Evolutionary conservation across 2,888 invertebrate species (phyloP).

Genomic region (Tenthredo scrophulariae): DNA sequence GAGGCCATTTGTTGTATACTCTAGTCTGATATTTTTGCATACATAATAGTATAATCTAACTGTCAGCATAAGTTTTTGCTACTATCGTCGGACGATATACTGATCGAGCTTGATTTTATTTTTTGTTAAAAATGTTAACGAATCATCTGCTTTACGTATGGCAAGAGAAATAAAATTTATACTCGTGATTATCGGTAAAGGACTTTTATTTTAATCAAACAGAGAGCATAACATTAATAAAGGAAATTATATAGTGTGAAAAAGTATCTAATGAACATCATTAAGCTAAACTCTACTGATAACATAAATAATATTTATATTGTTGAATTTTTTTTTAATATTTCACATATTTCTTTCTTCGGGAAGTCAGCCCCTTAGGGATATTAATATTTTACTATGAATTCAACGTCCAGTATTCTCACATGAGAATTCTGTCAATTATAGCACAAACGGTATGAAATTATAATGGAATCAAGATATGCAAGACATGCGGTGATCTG

Average conservation of each 20-base stretch:
- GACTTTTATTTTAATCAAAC: constrained; percentile 9
- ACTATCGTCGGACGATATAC: neutral
- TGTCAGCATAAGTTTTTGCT: neutral
- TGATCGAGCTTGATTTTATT: neutral
- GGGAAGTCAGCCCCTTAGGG: neutral
- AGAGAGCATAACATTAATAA: neutral
- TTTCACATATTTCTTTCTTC: neutral
- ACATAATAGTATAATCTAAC: neutral
- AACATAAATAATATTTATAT: neutral
- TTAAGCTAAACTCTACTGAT: neutral
- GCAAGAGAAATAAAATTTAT: neutral
- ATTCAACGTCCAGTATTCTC: neutral
- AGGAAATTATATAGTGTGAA: neutral
- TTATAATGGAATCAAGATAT: neutral
- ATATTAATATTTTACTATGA: neutral
- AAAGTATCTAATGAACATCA: constrained; percentile 24
- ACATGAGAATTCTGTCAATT: neutral
- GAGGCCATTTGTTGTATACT: neutral
- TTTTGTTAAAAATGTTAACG: neutral
- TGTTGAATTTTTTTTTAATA: neutral
- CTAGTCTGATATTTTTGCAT: neutral
- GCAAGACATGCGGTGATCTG: neutral
- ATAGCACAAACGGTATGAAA: neutral
- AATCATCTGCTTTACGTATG: neutral
- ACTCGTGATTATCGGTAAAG: neutral